Evolutionary conservation across 2,888 invertebrate species (phyloP), one percentile per base, ranked within the genome.

Genomic region (Noctua janthina): DNA sequence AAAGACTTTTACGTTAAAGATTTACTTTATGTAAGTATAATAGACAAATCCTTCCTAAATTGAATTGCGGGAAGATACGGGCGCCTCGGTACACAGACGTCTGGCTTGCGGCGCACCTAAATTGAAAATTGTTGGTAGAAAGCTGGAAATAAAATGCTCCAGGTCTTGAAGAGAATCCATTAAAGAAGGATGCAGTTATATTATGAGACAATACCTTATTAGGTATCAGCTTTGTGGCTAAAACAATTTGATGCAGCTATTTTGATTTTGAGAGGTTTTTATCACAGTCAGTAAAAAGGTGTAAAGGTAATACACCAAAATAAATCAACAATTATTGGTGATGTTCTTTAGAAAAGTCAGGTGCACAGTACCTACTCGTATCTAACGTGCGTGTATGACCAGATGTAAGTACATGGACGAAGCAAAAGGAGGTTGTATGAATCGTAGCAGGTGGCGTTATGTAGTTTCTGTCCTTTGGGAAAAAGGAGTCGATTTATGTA

Each of bases 21-120:
- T 85, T 75, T 78, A 79, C 68, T 78, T n/a, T 39, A 56, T 43
- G 7, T 78, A 11, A 20, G 64, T 79, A 54, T 74, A 66, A 71
- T 62, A 62, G 49, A 83, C 79, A 88, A 87, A 88, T 88, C 84
- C 88, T 64, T 78, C 76, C 20, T 72, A 79, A 84, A 87, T 86
- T 86, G 84, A 78, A 88, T 81, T 76, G 75, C 70, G 73, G 35
- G 75, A 10, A 56, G 51, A 49, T 20, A 49, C 43, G 62, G 46
- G 62, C 59, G 66, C 46, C 76, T 78, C 54, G 15, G 73, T 59
- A 79, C 64, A 75, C 46, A 49, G 49, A 43, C 1, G 70, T 62
- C 76, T 69, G 39, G 72, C 72, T 76, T 69, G 56, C 20, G 51
- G 66, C 23, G 56, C 56, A 17, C 49, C 69, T 56, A 69, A 75